Conservation (phyloP, 2,888 invertebrate genomes). For the Chymomyza amoena region DNA sequence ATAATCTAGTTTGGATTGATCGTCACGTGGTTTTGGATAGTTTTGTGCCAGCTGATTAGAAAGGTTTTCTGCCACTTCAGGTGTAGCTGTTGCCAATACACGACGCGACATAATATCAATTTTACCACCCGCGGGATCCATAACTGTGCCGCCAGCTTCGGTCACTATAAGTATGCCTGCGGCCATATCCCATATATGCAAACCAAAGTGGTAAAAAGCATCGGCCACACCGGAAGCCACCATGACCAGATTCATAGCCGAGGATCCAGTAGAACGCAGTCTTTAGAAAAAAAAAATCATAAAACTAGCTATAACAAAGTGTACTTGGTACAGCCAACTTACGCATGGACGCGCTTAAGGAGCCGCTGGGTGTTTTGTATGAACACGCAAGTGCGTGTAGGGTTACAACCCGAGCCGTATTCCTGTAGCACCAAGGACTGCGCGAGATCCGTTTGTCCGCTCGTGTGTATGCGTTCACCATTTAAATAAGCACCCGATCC, state of each 20-base stretch:
- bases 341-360: constrained; percentile 86
- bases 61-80: constrained; percentile 85
- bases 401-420: constrained; percentile 29
- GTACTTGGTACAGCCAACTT: constrained; percentile 36
- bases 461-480: constrained; percentile 23
- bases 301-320: not conserved
- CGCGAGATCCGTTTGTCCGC: constrained; percentile 25
- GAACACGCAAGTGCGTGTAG: constrained; percentile 77
- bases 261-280: constrained; percentile 91
- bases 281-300: constrained; percentile 78
- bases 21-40: constrained; percentile 86
- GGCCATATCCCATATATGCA: constrained; percentile 96
- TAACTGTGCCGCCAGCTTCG: constrained; percentile 95
- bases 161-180: constrained; percentile 91
- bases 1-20: constrained; percentile 42
- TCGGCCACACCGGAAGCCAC: constrained; percentile 94
- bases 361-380: constrained; percentile 84
- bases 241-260: constrained; percentile 95
- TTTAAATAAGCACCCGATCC: constrained; percentile 44
- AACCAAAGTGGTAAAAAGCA: constrained; percentile 93
- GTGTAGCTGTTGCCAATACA: constrained; percentile 87
- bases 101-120: constrained; percentile 90
- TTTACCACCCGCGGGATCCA: constrained; percentile 90
- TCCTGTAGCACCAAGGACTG: constrained; percentile 53
- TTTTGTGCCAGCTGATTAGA: constrained; percentile 83